These are phyloP conservation scores for Conops quadrifasciatus DNA, from an alignment of 2,888 invertebrate species.

Conservation along the genomic window DNA sequence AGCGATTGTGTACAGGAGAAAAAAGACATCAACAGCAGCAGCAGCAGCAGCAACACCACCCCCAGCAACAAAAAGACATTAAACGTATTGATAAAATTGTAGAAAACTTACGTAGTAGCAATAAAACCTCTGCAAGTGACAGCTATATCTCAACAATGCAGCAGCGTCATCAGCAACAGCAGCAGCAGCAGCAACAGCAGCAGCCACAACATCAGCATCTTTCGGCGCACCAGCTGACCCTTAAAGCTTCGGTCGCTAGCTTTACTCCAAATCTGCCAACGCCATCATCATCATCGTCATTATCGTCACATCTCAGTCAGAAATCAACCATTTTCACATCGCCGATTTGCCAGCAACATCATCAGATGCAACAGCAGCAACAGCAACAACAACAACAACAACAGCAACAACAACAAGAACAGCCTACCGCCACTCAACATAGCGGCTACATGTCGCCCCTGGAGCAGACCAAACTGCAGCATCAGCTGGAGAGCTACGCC, in stretches of 20 bases:
- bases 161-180: slow-evolving; percentile 50
- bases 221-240: slow-evolving; percentile 17
- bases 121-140: slow-evolving; percentile 23
- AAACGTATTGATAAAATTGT: slow-evolving; percentile 66
- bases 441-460: slow-evolving; percentile 41
- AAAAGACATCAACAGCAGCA: slow-evolving; percentile 37
- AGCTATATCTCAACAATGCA: slow-evolving; percentile 39
- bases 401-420: slow-evolving; percentile 34
- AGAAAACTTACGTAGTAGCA: slow-evolving; percentile 58
- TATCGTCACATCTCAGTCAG: slow-evolving; percentile 32
- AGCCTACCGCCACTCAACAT: slow-evolving; percentile 36
- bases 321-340: slow-evolving; percentile 36
- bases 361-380: slow-evolving; percentile 34
- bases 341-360: slow-evolving; percentile 30
- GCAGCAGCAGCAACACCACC: slow-evolving; percentile 37
- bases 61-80: slow-evolving; percentile 57
- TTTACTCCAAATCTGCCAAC: slow-evolving; percentile 4
- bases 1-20: slow-evolving; percentile 52
- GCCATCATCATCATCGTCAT: too few species aligned
- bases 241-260: slow-evolving; percentile 7
- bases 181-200: slow-evolving; percentile 45
- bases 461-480: slow-evolving; percentile 44
- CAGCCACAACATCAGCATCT: slow-evolving; percentile 42
- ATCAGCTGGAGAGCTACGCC: slow-evolving; percentile 54
- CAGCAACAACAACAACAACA: slow-evolving; percentile 35